Base-by-base conservation (phyloP, 2,113 vertebrate species). In the Mesitornis unicolor region DNA sequence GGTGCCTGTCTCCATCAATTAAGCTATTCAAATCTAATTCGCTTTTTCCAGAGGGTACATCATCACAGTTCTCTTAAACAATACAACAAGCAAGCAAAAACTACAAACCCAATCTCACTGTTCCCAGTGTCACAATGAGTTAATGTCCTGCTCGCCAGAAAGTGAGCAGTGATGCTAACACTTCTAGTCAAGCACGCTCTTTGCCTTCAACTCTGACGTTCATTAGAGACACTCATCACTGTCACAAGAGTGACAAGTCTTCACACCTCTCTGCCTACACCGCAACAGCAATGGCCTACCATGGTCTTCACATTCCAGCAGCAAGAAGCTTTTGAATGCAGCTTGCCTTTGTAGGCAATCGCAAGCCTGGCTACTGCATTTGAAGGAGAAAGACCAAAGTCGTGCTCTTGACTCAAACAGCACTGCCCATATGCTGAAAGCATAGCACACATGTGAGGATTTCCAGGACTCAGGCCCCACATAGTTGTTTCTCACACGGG, bases 1-100 rank as follows among this genome's bases (percentile, higher is more conserved):
- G 53, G 50, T 91, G 84, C 60, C 63, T 74, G 33, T 69, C 64
- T 73, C 64, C 40, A 65, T 77, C 87, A 90, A 81, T 91, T 84
- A 95, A 82, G 67, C 48, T 92, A 75, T 79, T 92, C 76, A 94
- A 74, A 61, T 77, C 50, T 60, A 91, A 45, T 70, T 89, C 70
- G 60, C 57, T 80, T 89, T 89, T 79, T 73, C 77, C 63, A 61
- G 63, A 81, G 69, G n/a, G 38, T 26, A 53, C 50, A 86, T 86
- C 78, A 68, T 78, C 93, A 76, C 42, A 71, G 42, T 82, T 93
- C 74, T 63, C 65, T 87, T 74, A 67, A 77, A 84, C 51, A 90
- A 74, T 75, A 78, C 89, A 84, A 84, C 47, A 88, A 94, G 63
- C 67, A 89, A 69, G 50, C 50, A 61, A 54, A 84, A 81, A n/a